These are phyloP conservation scores for Xenopus laevis DNA, from an alignment of 2,113 vertebrate genomes.

Conservation along the genomic window DNA sequence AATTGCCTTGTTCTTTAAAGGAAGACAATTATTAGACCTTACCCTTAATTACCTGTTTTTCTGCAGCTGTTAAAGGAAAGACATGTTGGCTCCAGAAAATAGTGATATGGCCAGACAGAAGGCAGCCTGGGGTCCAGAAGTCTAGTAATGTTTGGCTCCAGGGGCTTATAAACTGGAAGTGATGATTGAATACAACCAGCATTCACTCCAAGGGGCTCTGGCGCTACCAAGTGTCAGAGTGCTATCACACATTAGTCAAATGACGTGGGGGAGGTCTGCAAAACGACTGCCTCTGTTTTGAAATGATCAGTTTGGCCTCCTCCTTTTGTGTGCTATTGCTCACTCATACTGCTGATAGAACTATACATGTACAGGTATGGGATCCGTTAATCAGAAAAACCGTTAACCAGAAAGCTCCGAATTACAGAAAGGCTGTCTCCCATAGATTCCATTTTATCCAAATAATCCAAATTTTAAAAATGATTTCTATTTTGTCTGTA, in stretches of 20 bases:
- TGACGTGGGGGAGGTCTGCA: conserved; percentile 36
- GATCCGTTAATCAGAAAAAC: too few species aligned
- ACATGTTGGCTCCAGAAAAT: conserved; percentile 67
- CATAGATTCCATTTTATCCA: too few species aligned
- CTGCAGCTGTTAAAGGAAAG: conserved; percentile 51
- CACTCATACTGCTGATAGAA: conserved; percentile 16
- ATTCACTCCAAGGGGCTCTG: conserved; percentile 49
- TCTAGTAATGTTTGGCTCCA: conserved; percentile 71
- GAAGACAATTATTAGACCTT: conserved; percentile 58
- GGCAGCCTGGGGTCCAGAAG: conserved; percentile 68
- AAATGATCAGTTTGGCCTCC: neutral
- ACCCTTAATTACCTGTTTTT: conserved; percentile 60
- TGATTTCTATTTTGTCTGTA: too few species aligned
- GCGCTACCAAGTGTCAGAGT: conserved; percentile 52
- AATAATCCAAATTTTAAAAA: too few species aligned
- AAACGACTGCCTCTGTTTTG: neutral
- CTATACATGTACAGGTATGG: neutral
- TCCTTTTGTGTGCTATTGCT: neutral
- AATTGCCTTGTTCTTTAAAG: conserved; percentile 49
- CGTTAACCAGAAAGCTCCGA: too few species aligned
- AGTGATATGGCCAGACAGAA: conserved; percentile 70
- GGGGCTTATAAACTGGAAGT: conserved; percentile 69
- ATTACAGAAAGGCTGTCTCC: too few species aligned
- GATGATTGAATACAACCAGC: conserved; percentile 72
- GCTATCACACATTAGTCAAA: conserved; percentile 59